These are phyloP conservation scores for Chelon labrosus DNA, from an alignment of 2,797 vertebrate genomes.

Conservation along the genomic window DNA sequence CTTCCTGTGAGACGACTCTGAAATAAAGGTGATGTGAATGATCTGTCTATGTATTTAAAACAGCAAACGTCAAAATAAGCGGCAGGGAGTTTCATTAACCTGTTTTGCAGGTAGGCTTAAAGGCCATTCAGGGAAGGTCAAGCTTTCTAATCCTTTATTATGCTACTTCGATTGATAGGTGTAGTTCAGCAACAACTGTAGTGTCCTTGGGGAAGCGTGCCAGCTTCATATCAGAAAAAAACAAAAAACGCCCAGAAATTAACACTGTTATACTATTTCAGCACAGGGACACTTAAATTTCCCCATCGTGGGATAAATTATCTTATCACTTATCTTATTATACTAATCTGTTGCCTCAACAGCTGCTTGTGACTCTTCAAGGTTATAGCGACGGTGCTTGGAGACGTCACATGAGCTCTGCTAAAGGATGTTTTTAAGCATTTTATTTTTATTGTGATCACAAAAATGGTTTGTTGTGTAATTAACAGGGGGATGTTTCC, in stretches of 20 bases:
- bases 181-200: background rate
- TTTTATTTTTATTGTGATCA: too few species aligned
- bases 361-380: background rate
- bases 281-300: too few species aligned
- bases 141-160: slow-evolving; percentile 30
- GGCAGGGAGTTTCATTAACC: too few species aligned
- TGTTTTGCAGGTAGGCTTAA: background rate
- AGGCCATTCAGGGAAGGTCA: slow-evolving; percentile 7
- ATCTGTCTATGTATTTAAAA: background rate
- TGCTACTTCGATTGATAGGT: slow-evolving; percentile 7
- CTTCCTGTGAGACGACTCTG: slow-evolving; percentile 40
- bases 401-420: background rate
- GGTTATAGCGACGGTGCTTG: background rate
- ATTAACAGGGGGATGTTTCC: too few species aligned
- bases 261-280: background rate
- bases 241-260: background rate
- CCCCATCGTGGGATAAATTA: too few species aligned
- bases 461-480: too few species aligned
- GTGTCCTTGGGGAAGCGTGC: slow-evolving; percentile 21
- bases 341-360: slow-evolving; percentile 6
- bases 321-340: too few species aligned
- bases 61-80: too few species aligned
- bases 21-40: slow-evolving; percentile 40
- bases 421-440: background rate
- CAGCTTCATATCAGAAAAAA: slow-evolving; percentile 21